Base-by-base conservation (phyloP, 2,797 vertebrate genomes). In the Sebastes diaconus region DNA sequence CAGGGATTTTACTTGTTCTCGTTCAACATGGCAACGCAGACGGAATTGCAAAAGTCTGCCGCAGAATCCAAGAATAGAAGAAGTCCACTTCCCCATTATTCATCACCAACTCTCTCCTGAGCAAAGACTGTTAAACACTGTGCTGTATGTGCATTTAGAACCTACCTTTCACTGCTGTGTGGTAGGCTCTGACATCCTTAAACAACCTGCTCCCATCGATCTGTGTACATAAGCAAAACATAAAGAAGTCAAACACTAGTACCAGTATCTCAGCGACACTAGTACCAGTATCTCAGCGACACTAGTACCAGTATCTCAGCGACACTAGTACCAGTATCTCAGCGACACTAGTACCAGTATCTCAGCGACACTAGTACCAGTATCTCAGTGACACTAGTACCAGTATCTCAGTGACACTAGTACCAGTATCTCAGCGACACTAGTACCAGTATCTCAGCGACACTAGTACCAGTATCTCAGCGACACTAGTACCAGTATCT, bases 121-220 rank as follows among this genome's bases (percentile, higher is more conserved):
- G 54, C 20, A 73, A 6, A 73, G 66, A 32, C 25, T 36, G 54
- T 32, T 22, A 5, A 22, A n/a, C 60, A 12, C n/a, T 9, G 57
- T 25, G 18, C 2, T 65, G 34, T 10, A 24, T 11, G 13, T 29
- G 18, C 3, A 34, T 55, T 39, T 1, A 29, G 9, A 30, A 81
- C 86, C 30, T 88, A 99, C 98, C 97, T 97, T 96, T 98, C 68
- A 98, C 97, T 0, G 98, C 96, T 4, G 86, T 80, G 1, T 97
- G 88, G 93, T 98, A 97, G 39, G 95, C 94, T 88, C 95, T 97
- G 24, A 98, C 96, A 39, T 99, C 97, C 90, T 98, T 99, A 88
- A 94, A 95, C 83, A 99, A 93, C 85, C 92, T 96, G 77, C 90
- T 84, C 32, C 97, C 97, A 88, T 99, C 97, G 0, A 77, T 89